Evolutionary conservation across 2,113 vertebrate species (phyloP).

Genomic region (Pardalotus punctatus): DNA sequence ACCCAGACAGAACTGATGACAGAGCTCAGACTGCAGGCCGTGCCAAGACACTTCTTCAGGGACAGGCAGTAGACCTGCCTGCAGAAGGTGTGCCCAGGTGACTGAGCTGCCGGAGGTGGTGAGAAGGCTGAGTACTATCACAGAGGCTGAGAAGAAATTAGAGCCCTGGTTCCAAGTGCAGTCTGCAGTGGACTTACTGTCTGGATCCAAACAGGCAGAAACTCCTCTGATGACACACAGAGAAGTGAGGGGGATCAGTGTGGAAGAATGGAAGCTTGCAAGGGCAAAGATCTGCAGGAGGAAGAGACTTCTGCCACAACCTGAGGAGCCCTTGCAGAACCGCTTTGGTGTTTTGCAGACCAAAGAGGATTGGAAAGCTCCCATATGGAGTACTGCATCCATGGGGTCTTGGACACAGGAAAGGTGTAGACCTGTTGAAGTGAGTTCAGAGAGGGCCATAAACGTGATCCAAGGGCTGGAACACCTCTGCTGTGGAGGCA

Average conservation of each 20-base stretch:
- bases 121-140: not conserved
- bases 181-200: not conserved
- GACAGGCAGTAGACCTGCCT: not conserved
- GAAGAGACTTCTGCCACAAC: not conserved
- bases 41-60: not conserved
- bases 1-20: not conserved
- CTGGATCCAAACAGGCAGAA: not conserved
- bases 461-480: not conserved
- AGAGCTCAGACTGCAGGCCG: not conserved
- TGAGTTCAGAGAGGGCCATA: not conserved
- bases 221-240: not conserved
- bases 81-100: not conserved
- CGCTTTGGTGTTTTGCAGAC: not conserved
- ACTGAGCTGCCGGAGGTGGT: not conserved
- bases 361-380: not conserved
- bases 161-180: not conserved
- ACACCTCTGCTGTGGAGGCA: not conserved
- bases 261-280: not conserved
- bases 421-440: not conserved
- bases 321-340: not conserved
- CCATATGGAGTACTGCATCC: fast-evolving
- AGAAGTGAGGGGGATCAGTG: not conserved
- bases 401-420: not conserved
- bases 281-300: not conserved
- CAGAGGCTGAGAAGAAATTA: not conserved